phyloP scores from a whole-genome alignment of 92 coral and sea anemone species.

The Anthopleura xanthogrammica region DNA sequence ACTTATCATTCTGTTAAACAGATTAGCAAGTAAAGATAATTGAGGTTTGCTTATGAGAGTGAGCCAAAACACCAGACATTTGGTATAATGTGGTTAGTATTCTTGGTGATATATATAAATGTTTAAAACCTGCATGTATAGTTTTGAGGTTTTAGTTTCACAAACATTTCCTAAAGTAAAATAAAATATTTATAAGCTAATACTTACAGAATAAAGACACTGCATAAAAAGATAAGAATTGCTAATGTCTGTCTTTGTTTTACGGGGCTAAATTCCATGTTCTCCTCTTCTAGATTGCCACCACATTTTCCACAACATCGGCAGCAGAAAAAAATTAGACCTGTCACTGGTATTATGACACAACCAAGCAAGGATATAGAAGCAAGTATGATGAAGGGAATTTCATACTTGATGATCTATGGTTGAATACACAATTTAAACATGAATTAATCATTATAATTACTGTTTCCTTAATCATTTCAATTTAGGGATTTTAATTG shows the following conservation, averaged over 20 bases:
- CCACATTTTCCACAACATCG: constrained; percentile 78
- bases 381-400: constrained; percentile 58
- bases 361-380: constrained; percentile 57
- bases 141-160: too few species aligned
- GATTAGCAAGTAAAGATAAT: too few species aligned
- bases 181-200: neutral
- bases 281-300: constrained; percentile 72
- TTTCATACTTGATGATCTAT: constrained; percentile 57
- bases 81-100: too few species aligned
- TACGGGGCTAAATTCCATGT: constrained; percentile 70
- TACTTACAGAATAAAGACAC: constrained; percentile 73
- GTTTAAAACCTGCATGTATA: too few species aligned
- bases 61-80: too few species aligned
- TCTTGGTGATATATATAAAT: too few species aligned
- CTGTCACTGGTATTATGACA: constrained; percentile 65
- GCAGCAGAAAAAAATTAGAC: constrained; percentile 66
- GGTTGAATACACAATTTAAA: neutral
- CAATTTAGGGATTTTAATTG: neutral
- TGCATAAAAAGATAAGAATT: constrained; percentile 55
- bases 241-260: constrained; percentile 59
- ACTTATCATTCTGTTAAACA: too few species aligned
- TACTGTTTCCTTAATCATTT: neutral
- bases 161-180: too few species aligned
- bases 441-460: neutral
- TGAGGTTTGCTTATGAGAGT: too few species aligned